A percentile compares a stretch with the other conserved stretches of the same genome.
Evolutionary conservation across 1,140 invertebrate genomes (phyloP).

Genomic region (Neomicropteryx cornuta): DNA sequence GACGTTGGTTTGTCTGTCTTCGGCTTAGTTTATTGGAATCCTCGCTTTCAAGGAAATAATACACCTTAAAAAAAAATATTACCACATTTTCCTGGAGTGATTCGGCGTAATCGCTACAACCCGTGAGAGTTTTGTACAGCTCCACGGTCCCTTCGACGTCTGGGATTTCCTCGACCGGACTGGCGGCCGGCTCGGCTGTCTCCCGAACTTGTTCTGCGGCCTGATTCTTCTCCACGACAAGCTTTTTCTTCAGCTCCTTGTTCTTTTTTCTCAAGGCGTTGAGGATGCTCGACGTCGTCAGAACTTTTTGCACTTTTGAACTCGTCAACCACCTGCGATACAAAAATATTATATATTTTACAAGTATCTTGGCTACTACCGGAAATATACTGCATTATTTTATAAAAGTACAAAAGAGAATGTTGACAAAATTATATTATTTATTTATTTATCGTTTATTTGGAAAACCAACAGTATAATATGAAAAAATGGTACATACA

Average conservation of each 20-base stretch:
- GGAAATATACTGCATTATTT: too few species aligned
- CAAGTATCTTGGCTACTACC: too few species aligned
- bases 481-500: too few species aligned
- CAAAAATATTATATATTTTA: too few species aligned
- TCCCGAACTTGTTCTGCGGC: background rate
- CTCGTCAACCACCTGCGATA: slow-evolving; percentile 33
- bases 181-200: background rate
- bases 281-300: slow-evolving; percentile 39
- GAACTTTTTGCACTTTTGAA: slow-evolving; percentile 42
- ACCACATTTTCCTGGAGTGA: slow-evolving; percentile 18
- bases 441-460: too few species aligned
- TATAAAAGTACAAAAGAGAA: too few species aligned
- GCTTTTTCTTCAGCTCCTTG: slow-evolving; percentile 39
- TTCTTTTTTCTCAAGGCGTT: slow-evolving; percentile 47
- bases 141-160: slow-evolving; percentile 32
- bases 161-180: background rate
- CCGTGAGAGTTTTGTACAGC: slow-evolving; percentile 33
- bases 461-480: too few species aligned
- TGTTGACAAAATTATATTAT: too few species aligned
- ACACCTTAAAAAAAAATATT: too few species aligned
- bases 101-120: slow-evolving; percentile 31
- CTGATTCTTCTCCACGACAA: slow-evolving; percentile 25
- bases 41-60: too few species aligned
- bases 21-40: too few species aligned
- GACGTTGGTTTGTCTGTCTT: too few species aligned